Evolutionary conservation across 2,888 invertebrate species (phyloP).

Genomic region (Drosophila kanekoi): DNA sequence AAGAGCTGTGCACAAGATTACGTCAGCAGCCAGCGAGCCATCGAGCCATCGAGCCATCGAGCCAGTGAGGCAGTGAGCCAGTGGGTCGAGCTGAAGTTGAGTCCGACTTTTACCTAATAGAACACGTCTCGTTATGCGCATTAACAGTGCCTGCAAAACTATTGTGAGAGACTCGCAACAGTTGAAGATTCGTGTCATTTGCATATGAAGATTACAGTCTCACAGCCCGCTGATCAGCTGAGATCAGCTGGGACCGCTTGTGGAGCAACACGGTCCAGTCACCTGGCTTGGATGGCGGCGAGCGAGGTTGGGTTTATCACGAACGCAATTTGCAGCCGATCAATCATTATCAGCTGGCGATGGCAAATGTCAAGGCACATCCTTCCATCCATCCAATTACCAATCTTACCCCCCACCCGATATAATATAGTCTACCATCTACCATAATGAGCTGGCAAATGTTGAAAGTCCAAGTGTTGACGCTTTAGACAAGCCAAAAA

Average conservation of each 20-base stretch:
- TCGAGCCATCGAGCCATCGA: slow-evolving; percentile 23
- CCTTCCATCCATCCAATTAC: slow-evolving; percentile 54
- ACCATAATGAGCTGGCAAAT: slow-evolving; percentile 47
- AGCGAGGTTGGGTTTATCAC: slow-evolving; percentile 60
- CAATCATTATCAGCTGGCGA: slow-evolving; percentile 63
- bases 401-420: slow-evolving; percentile 25
- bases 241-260: slow-evolving; percentile 4
- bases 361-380: slow-evolving; percentile 74
- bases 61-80: slow-evolving; percentile 22
- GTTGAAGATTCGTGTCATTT: slow-evolving; percentile 62
- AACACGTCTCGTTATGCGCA: slow-evolving; percentile 73
- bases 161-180: slow-evolving; percentile 25
- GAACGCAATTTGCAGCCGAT: slow-evolving; percentile 61
- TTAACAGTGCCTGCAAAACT: slow-evolving; percentile 45
- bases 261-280: slow-evolving; percentile 29
- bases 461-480: slow-evolving; percentile 45
- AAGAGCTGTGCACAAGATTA: slow-evolving; percentile 29
- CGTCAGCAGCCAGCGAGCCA: slow-evolving; percentile 18
- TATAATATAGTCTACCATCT: slow-evolving; percentile 24
- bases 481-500: slow-evolving; percentile 27
- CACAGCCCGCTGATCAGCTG: slow-evolving; percentile 28
- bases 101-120: slow-evolving; percentile 55
- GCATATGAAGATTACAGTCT: slow-evolving; percentile 52
- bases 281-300: slow-evolving; percentile 16
- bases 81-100: slow-evolving; percentile 22